Base-by-base conservation (phyloP, 1,140 invertebrate species). In the Magallana angulata region DNA sequence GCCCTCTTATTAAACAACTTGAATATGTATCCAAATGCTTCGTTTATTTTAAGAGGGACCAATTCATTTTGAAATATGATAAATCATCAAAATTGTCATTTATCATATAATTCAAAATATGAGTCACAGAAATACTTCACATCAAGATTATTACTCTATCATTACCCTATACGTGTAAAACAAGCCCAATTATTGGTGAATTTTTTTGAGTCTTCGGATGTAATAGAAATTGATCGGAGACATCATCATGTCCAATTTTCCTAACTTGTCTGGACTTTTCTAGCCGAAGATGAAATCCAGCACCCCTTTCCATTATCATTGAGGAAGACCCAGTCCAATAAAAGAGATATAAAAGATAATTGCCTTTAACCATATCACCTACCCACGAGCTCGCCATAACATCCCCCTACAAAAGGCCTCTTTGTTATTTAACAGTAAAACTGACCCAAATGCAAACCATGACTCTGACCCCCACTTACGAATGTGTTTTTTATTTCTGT, bases 301-400 rank as follows among this genome's bases (percentile, higher is more conserved):
- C 14, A 76, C 68, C 68, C 9, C 36, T 64, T 76, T 76, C 14
- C 68, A 76, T 76, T 76, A 76, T 30, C 11, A 36, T 0, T 30
- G 68, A 24, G 68, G 68, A 76, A 30, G 68, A 30, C 68, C 68
- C 14, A 12, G 24, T 76, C 68, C 24, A 76, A 76, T 76, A 76
- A 76, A 76, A 76, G 7, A 30, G 68, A 76, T 30, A 76, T 76
- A 76, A 76, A 76, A 7, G 24, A 76, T 76, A 76, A 76, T 76
- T 76, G 68, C 68, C 36, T 76, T 30, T 30, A 76, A 76, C 18
- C 11, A 18, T 9, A 76, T 76, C 12, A 30, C 24, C 68, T 76
- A 76, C 68, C 68, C 68, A 76, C 7, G 68, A 76, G 68, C 11
- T 76, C 36, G 14, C 68, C 68, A 30, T 76, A 30, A 76, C 68